Conservation (phyloP, 2,797 vertebrate genomes). For the Melanotaenia parkinsoni region DNA sequence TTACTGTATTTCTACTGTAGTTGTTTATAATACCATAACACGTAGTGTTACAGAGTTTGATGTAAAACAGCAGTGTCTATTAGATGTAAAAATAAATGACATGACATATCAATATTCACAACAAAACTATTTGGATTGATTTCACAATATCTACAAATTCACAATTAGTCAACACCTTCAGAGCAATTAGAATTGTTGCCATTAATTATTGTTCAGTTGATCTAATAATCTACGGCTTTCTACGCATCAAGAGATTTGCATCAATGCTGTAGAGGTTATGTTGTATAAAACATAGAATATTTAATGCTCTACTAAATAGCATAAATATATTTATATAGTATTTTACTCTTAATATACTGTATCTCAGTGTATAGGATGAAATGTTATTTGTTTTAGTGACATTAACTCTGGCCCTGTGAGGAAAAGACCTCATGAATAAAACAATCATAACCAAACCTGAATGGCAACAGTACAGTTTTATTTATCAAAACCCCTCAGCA, state of each 20-base stretch:
- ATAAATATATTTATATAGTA: conserved; percentile 81
- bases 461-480: conserved; percentile 47
- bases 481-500: conserved; percentile 42
- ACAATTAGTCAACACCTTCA: conserved; percentile 73
- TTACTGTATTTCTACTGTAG: conserved; percentile 62
- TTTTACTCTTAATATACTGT: conserved; percentile 80
- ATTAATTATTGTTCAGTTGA: conserved; percentile 57
- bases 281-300: conserved; percentile 77
- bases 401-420: conserved; percentile 66
- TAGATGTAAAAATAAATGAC: conserved; percentile 76
- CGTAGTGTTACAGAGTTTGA: conserved; percentile 71
- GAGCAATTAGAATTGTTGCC: conserved; percentile 68
- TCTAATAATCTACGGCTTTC: conserved; percentile 73
- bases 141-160: conserved; percentile 84
- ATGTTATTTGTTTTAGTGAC: conserved; percentile 54
- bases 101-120: conserved; percentile 77
- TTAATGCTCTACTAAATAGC: conserved; percentile 76
- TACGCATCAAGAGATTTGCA: conserved; percentile 75
- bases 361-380: conserved; percentile 65
- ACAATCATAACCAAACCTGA: conserved; percentile 47
- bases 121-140: conserved; percentile 72
- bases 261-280: conserved; percentile 74
- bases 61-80: conserved; percentile 72
- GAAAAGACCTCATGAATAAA: conserved; percentile 43
- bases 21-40: conserved; percentile 68